Base-by-base conservation (phyloP, 2,888 invertebrate genomes). In the Corythucha ciliata region DNA sequence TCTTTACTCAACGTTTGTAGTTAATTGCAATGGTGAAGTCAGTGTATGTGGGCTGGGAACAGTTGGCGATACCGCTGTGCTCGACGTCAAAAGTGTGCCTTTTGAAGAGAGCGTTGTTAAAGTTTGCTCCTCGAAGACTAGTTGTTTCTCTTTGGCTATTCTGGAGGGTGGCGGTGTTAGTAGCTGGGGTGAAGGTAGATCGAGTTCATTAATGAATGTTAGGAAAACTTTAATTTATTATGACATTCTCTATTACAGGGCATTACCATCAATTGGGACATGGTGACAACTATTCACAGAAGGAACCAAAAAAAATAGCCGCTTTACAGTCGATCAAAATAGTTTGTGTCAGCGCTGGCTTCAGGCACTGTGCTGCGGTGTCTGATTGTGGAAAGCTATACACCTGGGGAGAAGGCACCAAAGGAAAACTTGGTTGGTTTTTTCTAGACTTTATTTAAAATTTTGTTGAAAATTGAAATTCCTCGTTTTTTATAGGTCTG, bases 21-120 rank as follows among this genome's bases (percentile, higher is more conserved):
- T 78, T 10, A 74, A 76, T 59, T 68, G 67, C 55, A 75, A 75
- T 62, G 77, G 77, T 2, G 69, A 70, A 45, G 72, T 78, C 16
- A 74, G 72, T 60, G 78, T 77, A 2, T 78, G 78, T 65, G 77
- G 78, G 3, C 78, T 77, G 65, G 77, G 77, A 1, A 77, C 76
- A 60, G 78, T 78, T 63, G 78, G 78, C 1, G 69, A 78, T 22
- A 65, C 79, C n/a, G 78, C 78, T 1, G 67, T 78, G 1, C 78
- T 78, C 1, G 78, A 78, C 64, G 77, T 77, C 1, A 76, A 76
- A 62, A 70, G 70, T 48, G 67, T 78, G 42, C 65, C 69, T 32
- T 69, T 79, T 53, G 74, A 75, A 34, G 69, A 70, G 18, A 68
- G 69, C 26, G 68, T 74, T n/a, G 71, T 70, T 58, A 69, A 68